Conservation (phyloP, 2,888 invertebrate genomes). For the Philonicus albiceps region DNA sequence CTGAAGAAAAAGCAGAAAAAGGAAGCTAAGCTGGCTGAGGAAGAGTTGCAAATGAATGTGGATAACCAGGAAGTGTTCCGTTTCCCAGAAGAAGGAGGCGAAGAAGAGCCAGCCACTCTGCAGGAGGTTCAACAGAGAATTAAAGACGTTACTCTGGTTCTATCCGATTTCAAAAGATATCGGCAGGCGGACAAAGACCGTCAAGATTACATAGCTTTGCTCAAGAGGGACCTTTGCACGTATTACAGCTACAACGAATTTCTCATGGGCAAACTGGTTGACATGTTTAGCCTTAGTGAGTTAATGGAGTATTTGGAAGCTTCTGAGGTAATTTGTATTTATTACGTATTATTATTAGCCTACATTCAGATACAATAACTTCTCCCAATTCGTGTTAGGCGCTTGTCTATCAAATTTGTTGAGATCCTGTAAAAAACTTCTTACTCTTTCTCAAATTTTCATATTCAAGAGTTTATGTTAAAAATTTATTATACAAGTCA, state of each 20-base stretch:
- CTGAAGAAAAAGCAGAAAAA: slow-evolving; percentile 76
- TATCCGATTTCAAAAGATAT: slow-evolving; percentile 79
- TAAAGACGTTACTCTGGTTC: slow-evolving; percentile 80
- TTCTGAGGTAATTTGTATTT: slow-evolving; percentile 76
- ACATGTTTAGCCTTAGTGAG: slow-evolving; percentile 86
- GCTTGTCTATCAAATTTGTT: too few relatives aligned
- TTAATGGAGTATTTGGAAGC: slow-evolving; percentile 95
- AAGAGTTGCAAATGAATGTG: slow-evolving; percentile 83
- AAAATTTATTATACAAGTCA: too few relatives aligned
- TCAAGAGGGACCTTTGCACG: slow-evolving; percentile 85
- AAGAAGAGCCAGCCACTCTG: slow-evolving; percentile 75
- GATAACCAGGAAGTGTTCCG: slow-evolving; percentile 78
- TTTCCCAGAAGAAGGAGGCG: slow-evolving; percentile 80
- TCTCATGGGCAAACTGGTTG: slow-evolving; percentile 90
- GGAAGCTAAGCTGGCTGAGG: slow-evolving; percentile 77
- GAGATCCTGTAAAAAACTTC: too few relatives aligned
- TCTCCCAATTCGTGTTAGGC: too few relatives aligned
- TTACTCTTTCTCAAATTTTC: too few relatives aligned
- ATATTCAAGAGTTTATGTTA: too few relatives aligned
- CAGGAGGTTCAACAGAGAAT: slow-evolving; percentile 90
- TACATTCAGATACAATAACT: too few relatives aligned
- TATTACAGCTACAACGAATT: slow-evolving; percentile 98
- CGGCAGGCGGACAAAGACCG: slow-evolving; percentile 76
- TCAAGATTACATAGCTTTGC: slow-evolving; percentile 80
- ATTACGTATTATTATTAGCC: too few relatives aligned